A percentile compares a stretch with the other conserved stretches of the same genome.
These are phyloP conservation scores for Montifringilla adamsi DNA, from an alignment of 2,113 vertebrate species.

Conservation along the genomic window DNA sequence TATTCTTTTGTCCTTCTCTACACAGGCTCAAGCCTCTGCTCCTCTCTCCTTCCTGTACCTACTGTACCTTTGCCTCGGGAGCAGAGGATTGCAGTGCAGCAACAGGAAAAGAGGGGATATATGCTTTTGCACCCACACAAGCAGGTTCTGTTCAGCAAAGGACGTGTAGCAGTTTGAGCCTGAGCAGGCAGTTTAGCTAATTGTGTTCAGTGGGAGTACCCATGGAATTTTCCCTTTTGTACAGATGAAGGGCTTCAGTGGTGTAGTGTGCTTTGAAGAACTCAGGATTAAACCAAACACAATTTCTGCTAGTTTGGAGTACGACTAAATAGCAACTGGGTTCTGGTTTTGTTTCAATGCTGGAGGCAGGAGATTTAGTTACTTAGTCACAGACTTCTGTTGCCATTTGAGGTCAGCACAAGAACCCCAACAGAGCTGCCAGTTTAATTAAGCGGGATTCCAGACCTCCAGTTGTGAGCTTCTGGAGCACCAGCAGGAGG, in stretches of 20 bases:
- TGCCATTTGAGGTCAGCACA: neutral
- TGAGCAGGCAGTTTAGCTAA: neutral
- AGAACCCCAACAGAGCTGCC: neutral
- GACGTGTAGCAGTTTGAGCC: neutral
- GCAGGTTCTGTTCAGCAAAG: neutral
- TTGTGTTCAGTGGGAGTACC: fast-evolving
- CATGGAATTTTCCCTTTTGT: neutral
- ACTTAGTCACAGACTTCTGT: neutral
- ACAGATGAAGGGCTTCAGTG: neutral
- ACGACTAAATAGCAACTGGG: neutral
- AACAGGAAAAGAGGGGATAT: neutral
- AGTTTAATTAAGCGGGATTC: fast-evolving
- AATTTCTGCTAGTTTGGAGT: neutral
- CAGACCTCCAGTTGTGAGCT: neutral
- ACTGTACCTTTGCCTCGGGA: neutral
- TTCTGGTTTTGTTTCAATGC: neutral
- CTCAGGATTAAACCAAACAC: neutral
- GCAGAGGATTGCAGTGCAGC: neutral
- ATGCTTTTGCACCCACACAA: neutral
- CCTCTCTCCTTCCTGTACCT: neutral
- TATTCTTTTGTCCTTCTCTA: neutral
- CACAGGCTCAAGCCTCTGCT: neutral
- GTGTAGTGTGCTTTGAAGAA: neutral
- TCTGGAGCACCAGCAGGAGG: neutral
- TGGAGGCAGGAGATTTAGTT: neutral